A percentile compares a stretch with the other conserved stretches of the same genome.
Evolutionary conservation across 2,113 vertebrate species (phyloP).

Genomic region (Pontoporia blainvillei): DNA sequence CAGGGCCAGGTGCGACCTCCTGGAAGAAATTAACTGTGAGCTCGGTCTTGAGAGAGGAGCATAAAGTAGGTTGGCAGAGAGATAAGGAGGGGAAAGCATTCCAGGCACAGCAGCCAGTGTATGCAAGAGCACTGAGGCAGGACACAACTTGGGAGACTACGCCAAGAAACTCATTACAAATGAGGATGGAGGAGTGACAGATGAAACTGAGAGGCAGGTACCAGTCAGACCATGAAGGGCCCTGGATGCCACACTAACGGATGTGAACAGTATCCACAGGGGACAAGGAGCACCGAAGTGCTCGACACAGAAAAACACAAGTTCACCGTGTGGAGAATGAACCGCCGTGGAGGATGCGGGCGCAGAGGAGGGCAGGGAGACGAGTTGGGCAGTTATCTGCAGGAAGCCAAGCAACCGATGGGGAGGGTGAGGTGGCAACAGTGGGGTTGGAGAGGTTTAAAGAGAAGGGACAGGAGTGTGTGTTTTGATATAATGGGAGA

Average conservation of each 20-base stretch:
- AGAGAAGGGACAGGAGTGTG: background rate
- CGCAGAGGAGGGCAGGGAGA: fast-evolving
- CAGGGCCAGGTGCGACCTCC: background rate
- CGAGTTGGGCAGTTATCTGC: background rate
- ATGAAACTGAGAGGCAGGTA: background rate
- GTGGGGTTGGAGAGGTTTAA: background rate
- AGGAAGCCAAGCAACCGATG: background rate
- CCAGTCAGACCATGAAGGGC: background rate
- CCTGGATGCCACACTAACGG: background rate
- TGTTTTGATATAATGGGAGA: background rate
- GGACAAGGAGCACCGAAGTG: background rate
- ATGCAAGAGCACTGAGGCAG: background rate
- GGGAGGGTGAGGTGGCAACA: background rate
- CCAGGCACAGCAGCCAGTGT: background rate
- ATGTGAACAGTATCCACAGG: background rate
- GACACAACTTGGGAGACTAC: background rate
- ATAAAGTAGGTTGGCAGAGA: background rate
- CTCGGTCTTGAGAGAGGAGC: background rate
- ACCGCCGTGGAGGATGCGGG: background rate
- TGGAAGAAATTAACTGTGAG: background rate
- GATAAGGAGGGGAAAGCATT: background rate
- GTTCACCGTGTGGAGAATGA: background rate
- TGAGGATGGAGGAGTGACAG: fast-evolving
- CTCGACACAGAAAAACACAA: background rate
- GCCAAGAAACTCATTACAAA: background rate